Conservation (phyloP, 2,888 invertebrate species). For the Agonum fuliginosum region DNA sequence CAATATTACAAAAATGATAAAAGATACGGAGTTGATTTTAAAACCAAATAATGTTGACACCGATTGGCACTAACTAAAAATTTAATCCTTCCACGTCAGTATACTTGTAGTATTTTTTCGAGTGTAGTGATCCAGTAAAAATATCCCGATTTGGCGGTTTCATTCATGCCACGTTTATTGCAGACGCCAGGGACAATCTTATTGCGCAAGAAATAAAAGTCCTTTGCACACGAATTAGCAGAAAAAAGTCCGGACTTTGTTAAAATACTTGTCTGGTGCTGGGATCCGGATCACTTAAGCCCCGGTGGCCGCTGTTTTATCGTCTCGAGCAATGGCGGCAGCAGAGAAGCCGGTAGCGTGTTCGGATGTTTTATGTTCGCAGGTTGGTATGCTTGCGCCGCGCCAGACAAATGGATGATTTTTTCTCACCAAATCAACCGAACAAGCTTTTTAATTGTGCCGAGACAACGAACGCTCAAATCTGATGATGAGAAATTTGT, state of each 20-base stretch:
- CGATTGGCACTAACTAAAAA: no score
- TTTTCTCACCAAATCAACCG: slow-evolving; percentile 35
- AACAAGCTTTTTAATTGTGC: slow-evolving; percentile 16
- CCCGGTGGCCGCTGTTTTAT: slow-evolving; percentile 37
- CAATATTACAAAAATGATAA: no score
- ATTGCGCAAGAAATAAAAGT: background rate
- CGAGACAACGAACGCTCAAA: background rate
- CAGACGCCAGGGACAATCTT: slow-evolving; percentile 13
- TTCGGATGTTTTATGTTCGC: slow-evolving; percentile 39
- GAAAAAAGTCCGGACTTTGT: slow-evolving; percentile 30
- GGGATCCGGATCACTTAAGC: slow-evolving; percentile 50
- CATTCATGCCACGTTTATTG: slow-evolving; percentile 1
- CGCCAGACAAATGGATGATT: slow-evolving; percentile 45
- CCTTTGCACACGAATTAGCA: background rate
- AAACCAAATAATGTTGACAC: no score
- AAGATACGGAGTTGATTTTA: no score
- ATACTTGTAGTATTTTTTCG: no score
- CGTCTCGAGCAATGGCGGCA: background rate
- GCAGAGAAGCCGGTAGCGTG: no score
- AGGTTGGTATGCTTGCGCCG: slow-evolving; percentile 43
- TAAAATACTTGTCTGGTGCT: slow-evolving; percentile 43
- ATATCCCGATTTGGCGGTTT: background rate
- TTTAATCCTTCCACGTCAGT: no score
- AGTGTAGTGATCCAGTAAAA: background rate
- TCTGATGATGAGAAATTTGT: background rate